phyloP scores from a whole-genome alignment of 2,113 vertebrate species.

The Corydoras sp. region DNA sequence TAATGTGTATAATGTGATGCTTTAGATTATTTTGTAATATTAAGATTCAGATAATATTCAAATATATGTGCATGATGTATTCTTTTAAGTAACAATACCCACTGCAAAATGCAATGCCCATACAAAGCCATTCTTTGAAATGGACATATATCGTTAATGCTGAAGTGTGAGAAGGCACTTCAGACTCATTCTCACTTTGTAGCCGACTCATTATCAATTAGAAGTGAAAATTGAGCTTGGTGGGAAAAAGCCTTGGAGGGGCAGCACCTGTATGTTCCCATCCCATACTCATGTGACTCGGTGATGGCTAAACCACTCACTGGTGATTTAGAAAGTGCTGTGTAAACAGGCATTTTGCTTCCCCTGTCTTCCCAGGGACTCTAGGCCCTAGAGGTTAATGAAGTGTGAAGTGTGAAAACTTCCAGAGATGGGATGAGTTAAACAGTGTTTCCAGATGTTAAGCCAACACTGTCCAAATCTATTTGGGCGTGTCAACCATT shows the following conservation, averaged over 20 bases:
- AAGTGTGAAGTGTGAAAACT: conserved; percentile 98
- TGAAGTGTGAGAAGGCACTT: conserved; percentile 24
- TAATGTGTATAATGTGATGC: too few species aligned
- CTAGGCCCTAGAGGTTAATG: conserved; percentile 84
- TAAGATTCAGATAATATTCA: background rate
- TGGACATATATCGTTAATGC: background rate
- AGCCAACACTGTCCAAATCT: conserved; percentile 66
- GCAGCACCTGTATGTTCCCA: conserved; percentile 39
- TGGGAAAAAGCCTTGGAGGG: conserved; percentile 40
- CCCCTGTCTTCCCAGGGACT: conserved; percentile 77
- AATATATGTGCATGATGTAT: background rate
- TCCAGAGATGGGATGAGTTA: conserved; percentile 79
- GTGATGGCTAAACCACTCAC: conserved; percentile 55
- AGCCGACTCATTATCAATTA: conserved; percentile 47
- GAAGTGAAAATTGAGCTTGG: conserved; percentile 44
- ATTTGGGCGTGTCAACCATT: conserved; percentile 63
- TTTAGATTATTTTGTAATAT: too few species aligned
- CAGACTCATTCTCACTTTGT: conserved; percentile 39
- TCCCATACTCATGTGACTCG: conserved; percentile 30
- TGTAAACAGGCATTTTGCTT: conserved; percentile 59
- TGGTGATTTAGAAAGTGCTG: conserved; percentile 62
- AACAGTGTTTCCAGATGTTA: conserved; percentile 90
- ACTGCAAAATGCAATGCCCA: background rate
- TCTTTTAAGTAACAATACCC: background rate
- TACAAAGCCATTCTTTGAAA: background rate